Evolutionary conservation across 2,888 invertebrate genomes (phyloP).

Genomic region (Macropis europaea): DNA sequence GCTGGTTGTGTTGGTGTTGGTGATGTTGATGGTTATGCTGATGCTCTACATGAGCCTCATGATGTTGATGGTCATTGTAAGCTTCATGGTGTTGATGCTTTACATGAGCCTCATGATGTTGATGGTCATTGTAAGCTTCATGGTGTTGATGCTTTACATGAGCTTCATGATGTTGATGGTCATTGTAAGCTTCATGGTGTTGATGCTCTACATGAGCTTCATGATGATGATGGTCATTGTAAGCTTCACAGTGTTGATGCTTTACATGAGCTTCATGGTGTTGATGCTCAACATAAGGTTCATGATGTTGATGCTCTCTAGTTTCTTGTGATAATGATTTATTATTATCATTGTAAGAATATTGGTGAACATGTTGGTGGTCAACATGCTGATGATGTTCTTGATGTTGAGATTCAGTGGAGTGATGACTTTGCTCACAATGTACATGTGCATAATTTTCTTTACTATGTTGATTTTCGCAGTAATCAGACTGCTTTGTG

Average conservation of each 20-base stretch:
- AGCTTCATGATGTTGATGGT: slow-evolving; percentile 2
- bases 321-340: not conserved
- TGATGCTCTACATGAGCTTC: slow-evolving; percentile 10
- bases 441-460: slow-evolving; percentile 18
- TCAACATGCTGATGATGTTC: slow-evolving; percentile 21
- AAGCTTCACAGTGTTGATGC: slow-evolving; percentile 23
- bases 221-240: slow-evolving; percentile 8
- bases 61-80: slow-evolving; percentile 15
- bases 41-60: slow-evolving; percentile 10
- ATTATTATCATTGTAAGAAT: slow-evolving; percentile 3
- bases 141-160: slow-evolving; percentile 1
- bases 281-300: slow-evolving; percentile 3
- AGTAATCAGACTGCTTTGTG: not conserved
- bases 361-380: slow-evolving; percentile 27
- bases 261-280: not conserved
- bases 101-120: slow-evolving; percentile 3
- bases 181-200: not conserved
- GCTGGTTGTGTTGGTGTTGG: slow-evolving; percentile 15
- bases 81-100: slow-evolving; percentile 6
- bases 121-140: not conserved
- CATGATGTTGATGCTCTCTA: slow-evolving; percentile 24
- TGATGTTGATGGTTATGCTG: slow-evolving; percentile 6
- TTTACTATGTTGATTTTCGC: slow-evolving; percentile 2
- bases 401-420: slow-evolving; percentile 23
- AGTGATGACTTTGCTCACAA: slow-evolving; percentile 25